Conservation (phyloP, 2,797 vertebrate species). For the Alca torda region DNA sequence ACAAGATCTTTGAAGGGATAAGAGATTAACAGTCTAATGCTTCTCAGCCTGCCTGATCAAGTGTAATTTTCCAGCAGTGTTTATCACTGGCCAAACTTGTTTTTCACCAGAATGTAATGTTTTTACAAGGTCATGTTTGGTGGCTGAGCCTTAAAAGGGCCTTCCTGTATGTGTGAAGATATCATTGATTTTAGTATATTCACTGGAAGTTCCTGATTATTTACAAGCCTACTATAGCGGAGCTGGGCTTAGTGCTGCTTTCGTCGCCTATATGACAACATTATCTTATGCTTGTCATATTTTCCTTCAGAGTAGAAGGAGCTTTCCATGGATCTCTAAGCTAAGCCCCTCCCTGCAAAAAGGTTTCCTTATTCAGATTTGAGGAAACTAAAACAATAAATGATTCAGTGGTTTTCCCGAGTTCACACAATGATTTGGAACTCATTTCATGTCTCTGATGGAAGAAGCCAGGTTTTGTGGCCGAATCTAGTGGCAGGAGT, state of each 20-base stretch:
- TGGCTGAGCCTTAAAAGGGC: neutral
- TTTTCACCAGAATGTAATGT: neutral
- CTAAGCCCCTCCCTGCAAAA: conserved; percentile 12
- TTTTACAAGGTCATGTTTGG: neutral
- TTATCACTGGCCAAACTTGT: conserved; percentile 4
- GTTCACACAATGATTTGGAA: neutral
- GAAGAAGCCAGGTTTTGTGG: neutral
- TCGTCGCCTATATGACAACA: neutral
- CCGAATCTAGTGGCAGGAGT: neutral
- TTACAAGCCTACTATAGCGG: neutral
- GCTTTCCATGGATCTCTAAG: neutral
- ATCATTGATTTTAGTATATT: neutral
- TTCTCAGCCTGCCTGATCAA: neutral
- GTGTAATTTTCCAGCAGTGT: neutral
- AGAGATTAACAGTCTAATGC: neutral
- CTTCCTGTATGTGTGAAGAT: neutral
- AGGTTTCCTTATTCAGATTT: conserved; percentile 1
- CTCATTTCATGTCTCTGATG: neutral
- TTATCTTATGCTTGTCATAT: neutral
- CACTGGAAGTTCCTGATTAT: neutral
- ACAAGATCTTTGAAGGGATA: neutral
- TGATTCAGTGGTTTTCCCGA: neutral
- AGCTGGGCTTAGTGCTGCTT: neutral
- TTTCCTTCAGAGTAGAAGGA: neutral
- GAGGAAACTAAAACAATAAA: conserved; percentile 6